Conservation (phyloP, 2,888 invertebrate genomes). For the Corythucha ciliata region DNA sequence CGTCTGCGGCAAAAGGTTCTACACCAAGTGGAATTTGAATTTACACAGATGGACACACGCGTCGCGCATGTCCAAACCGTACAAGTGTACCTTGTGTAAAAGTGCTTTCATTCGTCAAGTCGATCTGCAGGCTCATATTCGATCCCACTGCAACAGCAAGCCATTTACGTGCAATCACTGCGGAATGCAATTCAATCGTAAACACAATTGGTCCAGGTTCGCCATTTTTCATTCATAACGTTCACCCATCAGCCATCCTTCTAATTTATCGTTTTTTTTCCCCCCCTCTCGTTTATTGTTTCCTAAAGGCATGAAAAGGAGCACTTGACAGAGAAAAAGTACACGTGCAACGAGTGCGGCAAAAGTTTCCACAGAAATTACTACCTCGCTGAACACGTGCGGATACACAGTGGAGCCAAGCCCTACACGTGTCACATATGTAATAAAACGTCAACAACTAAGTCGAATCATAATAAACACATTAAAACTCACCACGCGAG, state of each 20-base stretch:
- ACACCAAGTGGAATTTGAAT: conserved; percentile 83
- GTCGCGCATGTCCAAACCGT: conserved; percentile 71
- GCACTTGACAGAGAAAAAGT: conserved; percentile 65
- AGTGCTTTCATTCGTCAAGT: conserved; percentile 73
- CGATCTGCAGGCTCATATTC: conserved; percentile 74
- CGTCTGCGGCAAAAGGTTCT: conserved; percentile 75
- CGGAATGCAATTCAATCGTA: conserved; percentile 78
- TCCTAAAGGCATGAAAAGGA: conserved; percentile 78
- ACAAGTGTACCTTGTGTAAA: conserved; percentile 72
- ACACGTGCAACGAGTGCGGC: conserved; percentile 65
- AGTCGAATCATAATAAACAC: conserved; percentile 85
- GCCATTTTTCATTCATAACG: too few species aligned
- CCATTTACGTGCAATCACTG: conserved; percentile 85
- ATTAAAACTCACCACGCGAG: conserved; percentile 81
- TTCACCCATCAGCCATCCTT: too few species aligned
- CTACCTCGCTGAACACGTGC: conserved; percentile 77
- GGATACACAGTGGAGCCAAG: conserved; percentile 71
- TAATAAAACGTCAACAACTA: conserved; percentile 79
- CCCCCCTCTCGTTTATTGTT: too few species aligned
- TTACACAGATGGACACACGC: conserved; percentile 84
- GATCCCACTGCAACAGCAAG: conserved; percentile 71
- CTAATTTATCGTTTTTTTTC: too few species aligned
- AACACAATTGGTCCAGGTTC: conserved; percentile 78
- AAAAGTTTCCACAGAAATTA: conserved; percentile 80
- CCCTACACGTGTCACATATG: conserved; percentile 81